Base-by-base conservation (phyloP, 2,113 vertebrate species). In the Pterocles gutturalis region DNA sequence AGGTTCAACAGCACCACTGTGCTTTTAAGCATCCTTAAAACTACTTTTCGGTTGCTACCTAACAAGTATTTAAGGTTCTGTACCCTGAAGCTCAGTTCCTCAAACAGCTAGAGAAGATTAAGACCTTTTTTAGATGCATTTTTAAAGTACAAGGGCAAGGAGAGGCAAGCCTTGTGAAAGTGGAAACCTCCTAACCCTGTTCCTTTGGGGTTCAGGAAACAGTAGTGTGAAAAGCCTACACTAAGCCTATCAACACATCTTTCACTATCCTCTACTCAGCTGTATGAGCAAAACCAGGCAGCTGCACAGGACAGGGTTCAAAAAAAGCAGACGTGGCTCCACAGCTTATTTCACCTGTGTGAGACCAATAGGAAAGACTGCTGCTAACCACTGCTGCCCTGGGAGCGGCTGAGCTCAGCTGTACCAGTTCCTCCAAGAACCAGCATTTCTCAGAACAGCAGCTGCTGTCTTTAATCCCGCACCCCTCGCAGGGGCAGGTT, bases 331-430 rank as follows among this genome's bases (percentile, higher is more conserved):
- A 19, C 22, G 9, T 5, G 55, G 70, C 38, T 86, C 53, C 38
- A 6, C 0, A 0, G 48, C 49, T 55, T 24, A 2, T n/a, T 54
- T 17, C 28, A 58, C 17, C 62, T 65, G 45, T 12, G 29, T 0
- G 4, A 87, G 49, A n/a, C 29, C 2, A 7, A 38, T 1, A 29
- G 38, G 55, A 38, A 41, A 28, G 33, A 14, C 54, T 48, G 85
- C 38, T 46, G 20, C 62, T 31, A 20, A 19, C 20, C 46, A 2
- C 41, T 2, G 2, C 64, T 34, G 67, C 81, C 49, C 7, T 2
- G 3, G 51, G 28, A 55, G 36, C 1, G 2, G 33, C 83, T 0
- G 4, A 48, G 51, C 57, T 49, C 73, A 46, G 82, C 38, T 25
- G 21, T 2, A 33, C 49, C 4, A 9, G 17, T 4, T 80, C 67